Evolutionary conservation across 2,113 vertebrate species (phyloP), one percentile per base, ranked within the genome.

Genomic region (Entomyzon cyanotis): DNA sequence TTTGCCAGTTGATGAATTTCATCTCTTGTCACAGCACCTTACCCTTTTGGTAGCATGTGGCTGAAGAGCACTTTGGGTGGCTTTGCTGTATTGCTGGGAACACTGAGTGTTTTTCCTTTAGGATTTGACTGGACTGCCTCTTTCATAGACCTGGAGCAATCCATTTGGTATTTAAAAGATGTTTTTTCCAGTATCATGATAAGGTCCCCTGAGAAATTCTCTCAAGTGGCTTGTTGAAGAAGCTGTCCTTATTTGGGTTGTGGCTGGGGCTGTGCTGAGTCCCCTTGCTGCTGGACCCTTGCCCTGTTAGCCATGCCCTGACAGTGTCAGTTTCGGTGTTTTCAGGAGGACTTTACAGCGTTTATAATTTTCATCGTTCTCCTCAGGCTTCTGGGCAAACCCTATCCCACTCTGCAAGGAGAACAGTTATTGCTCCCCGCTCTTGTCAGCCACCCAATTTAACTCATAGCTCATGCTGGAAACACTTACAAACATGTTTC

Each of bases 11-110:
- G 73, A 49, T 63, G 13, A 58, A 55, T 92, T 93, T 90, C 3
- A 47, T 68, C 60, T 86, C 55, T 76, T 71, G 25, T 73, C 55
- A 67, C 21, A 53, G 63, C 31, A 44, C 63, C 59, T 80, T 2
- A 1, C 41, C 28, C 11, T 60, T 59, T 73, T 0, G 0, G 37
- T 68, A 67, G 33, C 55, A 28, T 1, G 3, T 59, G 35, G 15
- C 28, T 78, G 77, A 90, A 69, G 62, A 53, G 27, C 12, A 39
- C 3, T 80, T 80, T 69, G 59, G 37, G 41, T 92, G 41, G 1
- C 55, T 67, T 90, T 80, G 41, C n/a, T 67, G 55, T 37, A 24
- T 65, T 2, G 1, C 47, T 92, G 63, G 53, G 37, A 92, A 39
- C 12, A 22, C 1, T 52, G 31, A 46, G 6, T 73, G 23, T 91